phyloP scores from a whole-genome alignment of 2,888 invertebrate genomes.

The Dryadula phaetusa region DNA sequence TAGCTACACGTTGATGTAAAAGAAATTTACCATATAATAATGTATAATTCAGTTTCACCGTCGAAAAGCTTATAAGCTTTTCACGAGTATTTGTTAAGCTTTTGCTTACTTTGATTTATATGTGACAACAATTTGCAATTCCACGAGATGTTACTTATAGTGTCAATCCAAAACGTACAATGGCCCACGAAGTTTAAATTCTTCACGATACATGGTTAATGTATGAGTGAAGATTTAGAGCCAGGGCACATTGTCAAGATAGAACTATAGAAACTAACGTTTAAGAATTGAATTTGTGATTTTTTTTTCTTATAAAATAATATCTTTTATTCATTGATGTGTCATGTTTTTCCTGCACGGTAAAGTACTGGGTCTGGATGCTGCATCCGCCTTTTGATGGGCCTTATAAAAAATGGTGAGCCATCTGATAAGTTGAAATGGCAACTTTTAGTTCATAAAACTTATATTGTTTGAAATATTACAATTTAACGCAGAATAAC shows the following conservation, averaged over 20 bases:
- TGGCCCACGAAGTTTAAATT: conserved; percentile 29
- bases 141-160: conserved; percentile 17
- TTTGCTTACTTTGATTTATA: conserved; percentile 14
- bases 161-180: conserved; percentile 34
- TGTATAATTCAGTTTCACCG: not conserved
- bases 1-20: not conserved
- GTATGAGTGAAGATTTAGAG: conserved; percentile 40
- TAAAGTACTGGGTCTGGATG: conserved; percentile 31
- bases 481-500: too few relatives aligned
- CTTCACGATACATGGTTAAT: conserved; percentile 37
- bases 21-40: not conserved
- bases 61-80: not conserved
- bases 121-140: conserved; percentile 23
- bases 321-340: conserved; percentile 38
- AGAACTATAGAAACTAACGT: conserved; percentile 17
- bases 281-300: conserved; percentile 21
- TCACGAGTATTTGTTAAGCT: not conserved
- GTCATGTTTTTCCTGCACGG: conserved; percentile 39
- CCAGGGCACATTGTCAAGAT: not conserved
- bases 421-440: conserved; percentile 23
- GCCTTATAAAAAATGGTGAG: conserved; percentile 1
- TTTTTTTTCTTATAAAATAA: conserved; percentile 21
- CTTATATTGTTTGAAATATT: not conserved
- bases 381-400: conserved; percentile 15
- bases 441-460: not conserved